phyloP scores from a whole-genome alignment of 2,797 vertebrate species.

The Eremophila alpestris region DNA sequence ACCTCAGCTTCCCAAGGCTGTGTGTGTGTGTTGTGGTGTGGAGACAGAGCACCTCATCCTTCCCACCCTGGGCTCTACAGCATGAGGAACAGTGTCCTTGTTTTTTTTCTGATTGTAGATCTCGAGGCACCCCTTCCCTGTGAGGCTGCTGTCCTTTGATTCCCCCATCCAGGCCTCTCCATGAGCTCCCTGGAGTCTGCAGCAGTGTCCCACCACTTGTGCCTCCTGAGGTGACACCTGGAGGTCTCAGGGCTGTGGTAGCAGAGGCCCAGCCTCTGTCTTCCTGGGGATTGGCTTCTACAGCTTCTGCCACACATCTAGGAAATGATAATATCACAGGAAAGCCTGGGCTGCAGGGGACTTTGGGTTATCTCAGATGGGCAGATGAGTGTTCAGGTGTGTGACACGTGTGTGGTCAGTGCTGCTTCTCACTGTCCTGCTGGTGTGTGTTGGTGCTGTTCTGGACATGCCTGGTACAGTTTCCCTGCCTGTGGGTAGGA shows the following conservation, averaged over 20 bases:
- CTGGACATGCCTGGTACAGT: neutral
- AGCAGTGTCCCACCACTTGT: neutral
- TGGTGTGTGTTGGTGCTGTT: neutral
- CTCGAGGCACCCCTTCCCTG: neutral
- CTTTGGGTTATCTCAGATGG: neutral
- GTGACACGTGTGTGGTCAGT: neutral
- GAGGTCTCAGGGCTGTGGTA: neutral
- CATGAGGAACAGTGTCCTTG: rapidly evolving
- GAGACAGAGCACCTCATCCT: neutral
- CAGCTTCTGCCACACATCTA: neutral
- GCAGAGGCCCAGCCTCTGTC: neutral
- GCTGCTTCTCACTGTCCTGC: neutral
- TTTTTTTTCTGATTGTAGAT: neutral
- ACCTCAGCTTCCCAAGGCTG: neutral
- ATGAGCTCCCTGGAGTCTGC: rapidly evolving
- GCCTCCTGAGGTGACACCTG: neutral
- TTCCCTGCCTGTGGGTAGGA: neutral
- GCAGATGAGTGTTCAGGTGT: neutral
- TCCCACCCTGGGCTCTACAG: rapidly evolving
- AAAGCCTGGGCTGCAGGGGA: rapidly evolving
- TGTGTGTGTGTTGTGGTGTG: neutral
- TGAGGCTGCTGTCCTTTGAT: neutral
- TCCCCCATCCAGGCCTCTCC: neutral
- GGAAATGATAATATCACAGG: rapidly evolving
- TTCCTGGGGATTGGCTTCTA: neutral